Evolutionary conservation across 2,113 vertebrate species (phyloP), one percentile per base, ranked within the genome.

Genomic region (Trachemys scripta): DNA sequence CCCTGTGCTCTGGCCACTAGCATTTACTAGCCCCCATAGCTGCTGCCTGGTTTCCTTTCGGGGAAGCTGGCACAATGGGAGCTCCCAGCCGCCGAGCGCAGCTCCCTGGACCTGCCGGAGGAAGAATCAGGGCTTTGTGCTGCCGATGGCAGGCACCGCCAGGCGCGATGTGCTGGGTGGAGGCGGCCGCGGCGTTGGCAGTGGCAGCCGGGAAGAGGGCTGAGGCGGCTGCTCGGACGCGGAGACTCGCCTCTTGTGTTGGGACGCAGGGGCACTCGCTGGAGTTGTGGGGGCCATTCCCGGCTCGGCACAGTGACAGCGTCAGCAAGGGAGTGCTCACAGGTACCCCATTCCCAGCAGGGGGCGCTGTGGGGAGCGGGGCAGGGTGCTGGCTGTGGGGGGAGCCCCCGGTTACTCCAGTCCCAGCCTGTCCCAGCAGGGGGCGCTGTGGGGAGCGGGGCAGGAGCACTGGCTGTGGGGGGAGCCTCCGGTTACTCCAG

Each of bases 91-190:
- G 13, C 22, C 4, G 65, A 38, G 65, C 9, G 17, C 35, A 69
- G 65, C 65, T 38, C 65, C 65, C 65, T 20, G 65, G 65, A 38
- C 65, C n/a, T 87, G 78, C 22, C 11, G 45, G 3, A 1, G 16
- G 35, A 81, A 81, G 80, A 92, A 92, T 92, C 2, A 35, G 69
- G 38, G 47, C 47, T 87, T 92, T 92, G 90, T 92, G 85, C 65
- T n/a, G 22, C 42, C 5, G 38, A 12, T 3, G 62, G 65, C 53
- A 62, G 85, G 85, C 90, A 8, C 79, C 78, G 84, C 80, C 90
- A 92, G 90, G 45, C 78, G 51, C 59, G 50, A 81, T 62, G 85
- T 69, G 69, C 90, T 3, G 31, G 31, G 45, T 24, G n/a, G 65
- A 72, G 65, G n/a, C 17, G 65, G 65, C n/a, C 8, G 19, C 20